Percentiles rank a stretch among this genome's conserved stretches.
Evolutionary conservation across 2,797 vertebrate species (phyloP).

Genomic region (Trematomus bernacchii): DNA sequence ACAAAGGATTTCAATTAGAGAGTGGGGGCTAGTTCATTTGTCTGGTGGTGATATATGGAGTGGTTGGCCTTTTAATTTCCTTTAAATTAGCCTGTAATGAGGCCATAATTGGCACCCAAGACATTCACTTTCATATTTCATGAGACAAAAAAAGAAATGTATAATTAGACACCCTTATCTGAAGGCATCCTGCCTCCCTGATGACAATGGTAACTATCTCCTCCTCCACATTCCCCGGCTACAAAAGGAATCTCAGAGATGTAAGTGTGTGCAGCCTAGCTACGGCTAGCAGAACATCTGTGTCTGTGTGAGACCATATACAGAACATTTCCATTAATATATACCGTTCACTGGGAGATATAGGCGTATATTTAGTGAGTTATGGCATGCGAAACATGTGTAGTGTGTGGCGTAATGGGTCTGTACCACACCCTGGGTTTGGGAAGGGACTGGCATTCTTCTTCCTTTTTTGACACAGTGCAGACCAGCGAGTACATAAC

Average conservation of each 20-base stretch:
- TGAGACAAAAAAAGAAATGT: slow-evolving; percentile 75
- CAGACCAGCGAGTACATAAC: slow-evolving; percentile 68
- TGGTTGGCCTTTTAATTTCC: slow-evolving; percentile 84
- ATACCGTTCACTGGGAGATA: slow-evolving; percentile 28
- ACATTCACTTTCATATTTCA: slow-evolving; percentile 81
- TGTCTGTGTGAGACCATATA: slow-evolving; percentile 44
- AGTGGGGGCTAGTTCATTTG: slow-evolving; percentile 75
- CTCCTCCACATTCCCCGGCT: slow-evolving; percentile 57
- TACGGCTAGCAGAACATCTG: slow-evolving; percentile 19
- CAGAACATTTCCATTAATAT: slow-evolving; percentile 54
- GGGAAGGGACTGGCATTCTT: slow-evolving; percentile 69
- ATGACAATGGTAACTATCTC: slow-evolving; percentile 77
- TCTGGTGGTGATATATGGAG: slow-evolving; percentile 80
- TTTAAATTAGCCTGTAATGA: slow-evolving; percentile 84
- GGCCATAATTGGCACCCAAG: slow-evolving; percentile 79
- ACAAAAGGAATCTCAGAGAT: slow-evolving; percentile 65
- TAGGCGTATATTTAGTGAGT: slow-evolving; percentile 58
- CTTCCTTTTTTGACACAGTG: slow-evolving; percentile 77
- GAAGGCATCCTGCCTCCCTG: slow-evolving; percentile 77
- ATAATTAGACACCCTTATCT: slow-evolving; percentile 82
- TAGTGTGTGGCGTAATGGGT: slow-evolving; percentile 59
- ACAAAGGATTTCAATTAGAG: slow-evolving; percentile 84
- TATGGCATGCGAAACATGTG: slow-evolving; percentile 72
- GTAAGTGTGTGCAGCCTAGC: slow-evolving; percentile 40
- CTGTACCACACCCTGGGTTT: slow-evolving; percentile 77